phyloP scores from a whole-genome alignment of 2,113 vertebrate species.

The Perca fluviatilis region DNA sequence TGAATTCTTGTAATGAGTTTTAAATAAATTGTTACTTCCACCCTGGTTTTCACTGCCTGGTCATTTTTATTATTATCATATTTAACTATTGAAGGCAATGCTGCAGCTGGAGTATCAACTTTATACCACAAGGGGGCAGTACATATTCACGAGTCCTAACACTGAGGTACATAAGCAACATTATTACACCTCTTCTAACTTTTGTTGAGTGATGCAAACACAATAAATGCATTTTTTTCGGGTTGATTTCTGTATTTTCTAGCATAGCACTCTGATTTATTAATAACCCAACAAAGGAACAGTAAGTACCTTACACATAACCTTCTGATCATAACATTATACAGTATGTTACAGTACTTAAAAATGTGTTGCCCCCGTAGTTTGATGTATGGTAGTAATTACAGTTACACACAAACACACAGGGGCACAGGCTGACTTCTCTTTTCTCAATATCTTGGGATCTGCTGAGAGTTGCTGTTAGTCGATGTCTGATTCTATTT shows the following conservation, averaged over 20 bases:
- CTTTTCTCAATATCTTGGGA: slow-evolving; percentile 48
- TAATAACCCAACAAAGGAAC: slow-evolving; percentile 18
- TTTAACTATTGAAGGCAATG: neutral
- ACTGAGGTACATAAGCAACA: neutral
- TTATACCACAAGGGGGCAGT: slow-evolving; percentile 72
- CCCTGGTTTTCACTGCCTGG: neutral
- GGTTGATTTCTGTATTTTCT: neutral
- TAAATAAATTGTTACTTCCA: slow-evolving; percentile 15
- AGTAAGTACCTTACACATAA: slow-evolving; percentile 10
- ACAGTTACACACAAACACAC: slow-evolving; percentile 53
- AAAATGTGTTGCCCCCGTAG: slow-evolving; percentile 44
- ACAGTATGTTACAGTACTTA: slow-evolving; percentile 39
- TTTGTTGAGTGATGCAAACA: slow-evolving; percentile 22
- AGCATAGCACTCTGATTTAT: slow-evolving; percentile 23
- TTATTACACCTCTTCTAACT: neutral
- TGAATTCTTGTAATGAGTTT: neutral
- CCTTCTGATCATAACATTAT: slow-evolving; percentile 45
- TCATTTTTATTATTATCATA: neutral
- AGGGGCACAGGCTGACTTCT: slow-evolving; percentile 36
- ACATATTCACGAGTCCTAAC: slow-evolving; percentile 21
- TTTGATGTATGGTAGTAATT: slow-evolving; percentile 66
- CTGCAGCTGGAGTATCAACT: neutral
- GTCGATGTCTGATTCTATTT: slow-evolving; percentile 67
- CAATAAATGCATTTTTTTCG: slow-evolving; percentile 22
- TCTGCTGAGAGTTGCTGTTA: slow-evolving; percentile 50